phyloP scores from a whole-genome alignment of 1,140 invertebrate species.

The Pachyrhynchus sulphureomaculatus region DNA sequence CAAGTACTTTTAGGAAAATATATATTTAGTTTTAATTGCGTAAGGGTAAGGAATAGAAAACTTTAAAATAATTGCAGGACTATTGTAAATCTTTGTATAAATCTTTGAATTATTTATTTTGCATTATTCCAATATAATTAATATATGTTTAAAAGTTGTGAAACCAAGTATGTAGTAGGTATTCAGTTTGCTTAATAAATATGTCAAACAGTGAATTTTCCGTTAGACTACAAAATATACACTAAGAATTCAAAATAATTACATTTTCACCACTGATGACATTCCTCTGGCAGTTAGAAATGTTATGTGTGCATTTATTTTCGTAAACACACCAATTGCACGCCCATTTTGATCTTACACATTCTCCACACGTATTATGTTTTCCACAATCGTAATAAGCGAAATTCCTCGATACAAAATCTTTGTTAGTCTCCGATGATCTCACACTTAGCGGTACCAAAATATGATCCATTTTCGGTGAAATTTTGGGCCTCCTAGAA shows the following conservation, averaged over 20 bases:
- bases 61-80: too few relatives aligned
- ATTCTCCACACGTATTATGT: slow-evolving; percentile 82
- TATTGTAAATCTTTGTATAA: too few relatives aligned
- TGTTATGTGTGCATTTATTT: slow-evolving; percentile 90
- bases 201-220: too few relatives aligned
- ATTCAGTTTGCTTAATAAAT: too few relatives aligned
- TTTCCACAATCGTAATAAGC: slow-evolving; percentile 92
- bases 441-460: slow-evolving; percentile 89
- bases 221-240: neutral
- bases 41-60: too few relatives aligned
- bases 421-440: slow-evolving; percentile 91
- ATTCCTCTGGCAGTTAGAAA: slow-evolving; percentile 74
- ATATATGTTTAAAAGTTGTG: too few relatives aligned
- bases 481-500: slow-evolving; percentile 74
- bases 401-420: slow-evolving; percentile 91
- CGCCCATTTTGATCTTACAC: slow-evolving; percentile 85
- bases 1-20: too few relatives aligned
- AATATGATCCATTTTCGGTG: slow-evolving; percentile 81
- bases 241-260: slow-evolving; percentile 46
- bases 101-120: too few relatives aligned
- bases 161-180: too few relatives aligned
- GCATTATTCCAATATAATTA: too few relatives aligned
- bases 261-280: slow-evolving; percentile 83
- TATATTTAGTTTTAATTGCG: too few relatives aligned
- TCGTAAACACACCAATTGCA: slow-evolving; percentile 97